These are phyloP conservation scores for Conops quadrifasciatus DNA, from an alignment of 2,888 invertebrate genomes.

Conservation along the genomic window DNA sequence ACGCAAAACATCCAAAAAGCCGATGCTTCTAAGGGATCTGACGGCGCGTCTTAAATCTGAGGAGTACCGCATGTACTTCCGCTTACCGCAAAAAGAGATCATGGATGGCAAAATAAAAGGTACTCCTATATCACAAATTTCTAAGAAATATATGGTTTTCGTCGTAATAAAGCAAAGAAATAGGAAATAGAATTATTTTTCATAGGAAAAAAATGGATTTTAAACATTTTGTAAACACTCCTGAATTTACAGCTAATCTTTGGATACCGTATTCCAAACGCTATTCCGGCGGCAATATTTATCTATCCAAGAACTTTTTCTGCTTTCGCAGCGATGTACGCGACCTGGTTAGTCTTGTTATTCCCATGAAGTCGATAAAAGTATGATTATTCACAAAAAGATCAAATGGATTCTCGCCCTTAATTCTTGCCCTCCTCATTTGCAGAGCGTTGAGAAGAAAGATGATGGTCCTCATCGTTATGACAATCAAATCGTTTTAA, in stretches of 20 bases:
- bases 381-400: slow-evolving; percentile 45
- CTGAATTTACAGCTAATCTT: slow-evolving; percentile 67
- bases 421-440: neutral
- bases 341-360: slow-evolving; percentile 82
- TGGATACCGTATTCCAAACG: slow-evolving; percentile 96
- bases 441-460: slow-evolving; percentile 63
- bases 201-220: neutral
- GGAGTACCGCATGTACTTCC: slow-evolving; percentile 83
- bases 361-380: slow-evolving; percentile 86
- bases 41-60: slow-evolving; percentile 95
- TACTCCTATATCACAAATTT: slow-evolving; percentile 52
- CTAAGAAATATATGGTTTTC: too few species aligned
- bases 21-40: slow-evolving; percentile 92
- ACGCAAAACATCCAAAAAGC: slow-evolving; percentile 89
- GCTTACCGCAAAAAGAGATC: slow-evolving; percentile 89
- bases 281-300: slow-evolving; percentile 87
- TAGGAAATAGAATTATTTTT: neutral
- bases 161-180: neutral
- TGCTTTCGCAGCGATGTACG: slow-evolving; percentile 95
- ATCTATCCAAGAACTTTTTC: slow-evolving; percentile 91
- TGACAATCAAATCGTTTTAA: slow-evolving; percentile 74
- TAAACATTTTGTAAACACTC: neutral
- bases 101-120: slow-evolving; percentile 94
- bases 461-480: slow-evolving; percentile 63
- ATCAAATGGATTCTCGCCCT: neutral